Conservation (phyloP, 2,113 vertebrate genomes). For the Phrynosoma platyrhinos region DNA sequence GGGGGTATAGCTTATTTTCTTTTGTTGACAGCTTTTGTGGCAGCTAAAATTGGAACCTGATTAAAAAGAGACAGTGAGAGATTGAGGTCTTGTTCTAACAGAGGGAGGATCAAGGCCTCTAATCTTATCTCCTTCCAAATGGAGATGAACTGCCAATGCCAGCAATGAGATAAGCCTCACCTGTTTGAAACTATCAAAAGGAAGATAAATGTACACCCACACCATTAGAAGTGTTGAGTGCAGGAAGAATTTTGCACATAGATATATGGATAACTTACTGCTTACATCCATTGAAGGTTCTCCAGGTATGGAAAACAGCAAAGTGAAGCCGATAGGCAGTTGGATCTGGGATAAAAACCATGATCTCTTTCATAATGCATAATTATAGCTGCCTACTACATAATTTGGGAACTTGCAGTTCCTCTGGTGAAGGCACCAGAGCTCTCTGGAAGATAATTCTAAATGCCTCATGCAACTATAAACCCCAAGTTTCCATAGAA, state of each 20-base stretch:
- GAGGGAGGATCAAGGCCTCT: slow-evolving; percentile 92
- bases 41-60: slow-evolving; percentile 93
- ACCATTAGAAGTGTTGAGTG: slow-evolving; percentile 47
- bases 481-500: no score
- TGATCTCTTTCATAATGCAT: no score
- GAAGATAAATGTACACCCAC: slow-evolving; percentile 9
- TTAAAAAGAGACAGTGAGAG: slow-evolving; percentile 98
- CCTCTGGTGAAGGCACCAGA: no score
- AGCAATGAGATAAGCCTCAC: slow-evolving; percentile 73
- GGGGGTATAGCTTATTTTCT: slow-evolving; percentile 89
- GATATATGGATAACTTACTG: neutral
- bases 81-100: slow-evolving; percentile 99
- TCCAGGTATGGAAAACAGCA: neutral
- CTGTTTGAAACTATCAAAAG: slow-evolving; percentile 68
- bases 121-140: slow-evolving; percentile 88
- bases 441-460: no score
- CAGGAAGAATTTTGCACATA: slow-evolving; percentile 31
- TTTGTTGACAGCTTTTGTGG: slow-evolving; percentile 94
- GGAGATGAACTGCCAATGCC: slow-evolving; percentile 78
- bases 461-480: no score
- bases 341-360: no score
- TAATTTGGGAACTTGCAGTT: no score
- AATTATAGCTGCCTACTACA: no score
- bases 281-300: slow-evolving; percentile 56
- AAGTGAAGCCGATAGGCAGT: no score